Evolutionary conservation across 2,797 vertebrate species (phyloP).

Genomic region (Sebastes steindachneri): DNA sequence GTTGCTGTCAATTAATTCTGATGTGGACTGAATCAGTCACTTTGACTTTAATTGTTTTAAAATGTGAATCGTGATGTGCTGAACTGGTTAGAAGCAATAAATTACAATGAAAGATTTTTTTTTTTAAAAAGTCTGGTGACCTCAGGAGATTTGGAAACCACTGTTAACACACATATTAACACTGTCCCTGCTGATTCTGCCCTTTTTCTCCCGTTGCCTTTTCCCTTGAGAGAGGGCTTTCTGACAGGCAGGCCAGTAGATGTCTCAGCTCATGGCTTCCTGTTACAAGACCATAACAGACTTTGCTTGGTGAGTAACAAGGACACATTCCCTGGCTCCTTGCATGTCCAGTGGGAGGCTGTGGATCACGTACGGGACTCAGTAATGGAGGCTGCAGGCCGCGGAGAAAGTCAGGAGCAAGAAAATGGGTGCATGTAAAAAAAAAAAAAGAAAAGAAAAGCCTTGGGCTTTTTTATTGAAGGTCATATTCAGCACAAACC

Average conservation of each 20-base stretch:
- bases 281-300: conserved; percentile 72
- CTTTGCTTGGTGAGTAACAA: conserved; percentile 68
- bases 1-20: background rate
- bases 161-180: conserved; percentile 21
- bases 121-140: background rate
- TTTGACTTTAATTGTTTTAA: background rate
- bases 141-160: background rate
- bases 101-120: background rate
- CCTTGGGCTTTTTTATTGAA: background rate
- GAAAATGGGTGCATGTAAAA: conserved; percentile 22
- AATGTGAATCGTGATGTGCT: background rate
- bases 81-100: background rate
- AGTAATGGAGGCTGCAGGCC: conserved; percentile 31
- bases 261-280: conserved; percentile 62
- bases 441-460: background rate
- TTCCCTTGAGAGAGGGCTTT: conserved; percentile 51
- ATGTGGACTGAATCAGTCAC: background rate
- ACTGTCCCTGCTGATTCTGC: conserved; percentile 23
- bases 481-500: background rate
- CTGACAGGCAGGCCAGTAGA: conserved; percentile 50
- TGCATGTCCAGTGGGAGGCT: conserved; percentile 55
- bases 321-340: conserved; percentile 74
- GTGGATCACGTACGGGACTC: conserved; percentile 60
- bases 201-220: conserved; percentile 22
- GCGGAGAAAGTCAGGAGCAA: conserved; percentile 2